Base-by-base conservation (phyloP, 2,113 vertebrate genomes). In the Camelus dromedarius region DNA sequence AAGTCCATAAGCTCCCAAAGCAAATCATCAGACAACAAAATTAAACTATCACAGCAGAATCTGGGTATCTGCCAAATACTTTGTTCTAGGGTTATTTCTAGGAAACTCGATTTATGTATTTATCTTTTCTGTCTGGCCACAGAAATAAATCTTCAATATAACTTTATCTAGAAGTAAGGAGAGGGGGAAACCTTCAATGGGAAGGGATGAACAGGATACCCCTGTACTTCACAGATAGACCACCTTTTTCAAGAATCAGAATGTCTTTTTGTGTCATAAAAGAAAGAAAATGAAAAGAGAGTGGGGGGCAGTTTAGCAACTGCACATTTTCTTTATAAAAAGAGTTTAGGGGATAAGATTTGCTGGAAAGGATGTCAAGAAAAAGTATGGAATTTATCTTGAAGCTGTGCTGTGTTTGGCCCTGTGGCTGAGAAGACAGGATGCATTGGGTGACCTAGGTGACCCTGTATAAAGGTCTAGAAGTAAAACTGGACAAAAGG, bases 341-440 rank as follows among this genome's bases (percentile, higher is more conserved):
- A 35, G 1, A 42, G 2, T 1, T 2, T 48, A 58, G 5, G 4
- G 5, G 2, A 83, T 10, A 54, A 48, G 8, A 30, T n/a, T 70
- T 82, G 1, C 38, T 62, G 5, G 9, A 11, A 32, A 52, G 13
- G 11, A 76, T 66, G 22, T n/a, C 8, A 69, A 35, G 3, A 52
- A 50, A 60, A 22, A 50, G 1, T 62, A 52, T 1, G 0, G 4
- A 77, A 52, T 13, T 62, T 30, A 75, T 64, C 2, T 48, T 73
- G 22, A 70, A 46, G 14, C 1, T 83, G 0, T 2, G n/a, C 1
- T 24, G 70, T 76, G 10, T 62, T 72, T 46, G 38, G 10, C 3
- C 24, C 6, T 28, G 24, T 32, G 28, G 26, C 2, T 66, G 52
- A 86, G n/a, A 84, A 1, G 35, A 18, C 6, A 56, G 3, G 6